phyloP scores from a whole-genome alignment of 2,888 invertebrate species.

The Aphodius granarius region DNA sequence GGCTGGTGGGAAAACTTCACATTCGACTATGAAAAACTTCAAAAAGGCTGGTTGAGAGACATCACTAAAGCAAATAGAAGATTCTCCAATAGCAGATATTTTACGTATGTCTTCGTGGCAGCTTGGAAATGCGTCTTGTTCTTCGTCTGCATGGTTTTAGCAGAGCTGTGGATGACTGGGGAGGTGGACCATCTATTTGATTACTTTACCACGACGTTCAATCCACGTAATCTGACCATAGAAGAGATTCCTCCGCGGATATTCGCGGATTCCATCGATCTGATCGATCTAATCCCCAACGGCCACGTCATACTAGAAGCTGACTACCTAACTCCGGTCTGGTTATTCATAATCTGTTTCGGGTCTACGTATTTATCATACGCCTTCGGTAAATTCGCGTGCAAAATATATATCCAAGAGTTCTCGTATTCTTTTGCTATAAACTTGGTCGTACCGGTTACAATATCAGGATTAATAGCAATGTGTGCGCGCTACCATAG shows the following conservation, averaged over 20 bases:
- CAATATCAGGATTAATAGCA: conserved; percentile 68
- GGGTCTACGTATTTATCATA: conserved; percentile 68
- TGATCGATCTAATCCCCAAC: conserved; percentile 37
- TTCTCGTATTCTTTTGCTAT: conserved; percentile 86
- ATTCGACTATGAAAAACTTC: conserved; percentile 47
- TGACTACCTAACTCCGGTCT: conserved; percentile 54
- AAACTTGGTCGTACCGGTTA: conserved; percentile 73
- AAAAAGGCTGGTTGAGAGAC: conserved; percentile 44
- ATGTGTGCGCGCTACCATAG: conserved; percentile 66
- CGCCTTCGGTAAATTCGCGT: conserved; percentile 76
- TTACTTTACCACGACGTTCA: conserved; percentile 56
- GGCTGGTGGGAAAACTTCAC: conserved; percentile 88
- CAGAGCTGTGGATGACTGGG: conserved; percentile 57
- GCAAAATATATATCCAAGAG: conserved; percentile 86
- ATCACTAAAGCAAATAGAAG: conserved; percentile 50
- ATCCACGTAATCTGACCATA: conserved; percentile 57
- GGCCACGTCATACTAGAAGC: conserved; percentile 28
- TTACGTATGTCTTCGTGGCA: conserved; percentile 72
- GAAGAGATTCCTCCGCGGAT: conserved; percentile 55
- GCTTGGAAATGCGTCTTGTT: conserved; percentile 79
- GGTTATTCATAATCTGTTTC: conserved; percentile 69
- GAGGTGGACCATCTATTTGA: conserved; percentile 57
- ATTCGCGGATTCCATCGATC: conserved; percentile 24
- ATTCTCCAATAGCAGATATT: conserved; percentile 60
- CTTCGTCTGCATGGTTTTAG: conserved; percentile 59